Evolutionary conservation across 2,888 invertebrate genomes (phyloP), one percentile per base, ranked within the genome.

Genomic region (Laothoe populi): DNA sequence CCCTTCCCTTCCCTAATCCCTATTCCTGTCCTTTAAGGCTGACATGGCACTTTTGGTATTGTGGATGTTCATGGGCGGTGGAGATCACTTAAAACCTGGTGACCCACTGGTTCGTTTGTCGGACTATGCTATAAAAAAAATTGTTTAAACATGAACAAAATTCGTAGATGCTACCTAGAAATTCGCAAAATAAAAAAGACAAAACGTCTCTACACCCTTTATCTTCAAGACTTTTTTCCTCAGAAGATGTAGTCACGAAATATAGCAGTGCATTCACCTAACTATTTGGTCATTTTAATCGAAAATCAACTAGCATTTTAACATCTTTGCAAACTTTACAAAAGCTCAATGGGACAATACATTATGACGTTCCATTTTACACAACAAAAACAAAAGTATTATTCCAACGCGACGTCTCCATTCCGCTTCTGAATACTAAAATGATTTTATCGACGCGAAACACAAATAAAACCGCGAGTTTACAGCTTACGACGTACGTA

Each of bases 361-460:
- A 59, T 63, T 60, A 59, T 26, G 23, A 63, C 62, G 61, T 73
- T 69, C 70, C 64, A 67, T 71, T 68, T 70, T 63, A 62, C 53
- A 67, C 71, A 71, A 72, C 66, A 57, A 64, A 68, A 74, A 68
- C 60, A 16, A 57, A 7, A 13, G 8, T 70, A 72, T 72, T 79
- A 81, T 79, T 79, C 71, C 74, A 74, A 65, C 71, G 68, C 71
- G 69, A 81, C 78, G 77, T 75, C 77, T 82, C 74, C 75, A 81
- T 83, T 77, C 66, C 72, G 67, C 64, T 68, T 64, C 63, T 49
- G 65, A 67, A 61, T 64, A 66, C 59, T 68, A 68, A 69, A 53
- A 61, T 53, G 49, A 60, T 53, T 53, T 53, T 53, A 53, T 53
- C 53, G 71, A 63, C 19, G 11, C 53, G 31, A 53, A 35, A 53